Percentiles rank a stretch among this genome's conserved stretches.
These are phyloP conservation scores for Takifugu ocellatus DNA, from an alignment of 2,797 vertebrate genomes.

Conservation along the genomic window DNA sequence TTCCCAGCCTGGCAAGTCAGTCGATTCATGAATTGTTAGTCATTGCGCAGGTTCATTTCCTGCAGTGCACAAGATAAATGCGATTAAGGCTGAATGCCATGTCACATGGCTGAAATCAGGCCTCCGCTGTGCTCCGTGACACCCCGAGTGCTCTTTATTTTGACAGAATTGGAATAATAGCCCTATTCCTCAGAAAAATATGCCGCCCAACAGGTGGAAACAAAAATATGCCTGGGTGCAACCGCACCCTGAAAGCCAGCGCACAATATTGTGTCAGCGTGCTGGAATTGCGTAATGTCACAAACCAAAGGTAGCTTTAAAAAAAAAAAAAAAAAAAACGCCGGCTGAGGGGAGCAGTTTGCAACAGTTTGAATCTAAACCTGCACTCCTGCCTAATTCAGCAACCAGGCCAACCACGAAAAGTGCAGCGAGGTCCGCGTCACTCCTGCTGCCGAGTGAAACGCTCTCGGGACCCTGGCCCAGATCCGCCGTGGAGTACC, in stretches of 20 bases:
- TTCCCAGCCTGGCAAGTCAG: background rate
- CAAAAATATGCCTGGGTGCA: constrained; percentile 48
- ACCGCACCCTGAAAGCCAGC: constrained; percentile 49
- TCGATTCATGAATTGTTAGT: constrained; percentile 13
- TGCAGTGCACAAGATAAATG: constrained; percentile 25
- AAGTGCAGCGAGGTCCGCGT: constrained; percentile 31
- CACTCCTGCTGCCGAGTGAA: constrained; percentile 26
- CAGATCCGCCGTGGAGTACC: constrained; percentile 16
- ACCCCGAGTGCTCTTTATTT: constrained; percentile 42
- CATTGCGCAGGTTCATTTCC: constrained; percentile 36
- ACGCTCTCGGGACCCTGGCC: constrained; percentile 33
- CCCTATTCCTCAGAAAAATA: constrained; percentile 31
- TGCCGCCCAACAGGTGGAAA: constrained; percentile 59
- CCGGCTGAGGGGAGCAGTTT: constrained; percentile 6
- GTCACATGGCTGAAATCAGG: constrained; percentile 29
- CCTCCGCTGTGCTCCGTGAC: constrained; percentile 33
- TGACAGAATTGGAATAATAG: constrained; percentile 40
- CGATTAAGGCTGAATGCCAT: constrained; percentile 13
- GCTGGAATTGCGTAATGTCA: constrained; percentile 49
- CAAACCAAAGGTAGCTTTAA: constrained; percentile 12
- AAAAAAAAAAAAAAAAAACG: constrained; percentile 3
- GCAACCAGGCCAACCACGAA: constrained; percentile 51
- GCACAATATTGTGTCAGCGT: constrained; percentile 47
- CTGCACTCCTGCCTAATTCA: constrained; percentile 38
- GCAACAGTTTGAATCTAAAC: constrained; percentile 22